These are phyloP conservation scores for Lamproptera curius DNA, from an alignment of 2,888 invertebrate species.

Conservation along the genomic window DNA sequence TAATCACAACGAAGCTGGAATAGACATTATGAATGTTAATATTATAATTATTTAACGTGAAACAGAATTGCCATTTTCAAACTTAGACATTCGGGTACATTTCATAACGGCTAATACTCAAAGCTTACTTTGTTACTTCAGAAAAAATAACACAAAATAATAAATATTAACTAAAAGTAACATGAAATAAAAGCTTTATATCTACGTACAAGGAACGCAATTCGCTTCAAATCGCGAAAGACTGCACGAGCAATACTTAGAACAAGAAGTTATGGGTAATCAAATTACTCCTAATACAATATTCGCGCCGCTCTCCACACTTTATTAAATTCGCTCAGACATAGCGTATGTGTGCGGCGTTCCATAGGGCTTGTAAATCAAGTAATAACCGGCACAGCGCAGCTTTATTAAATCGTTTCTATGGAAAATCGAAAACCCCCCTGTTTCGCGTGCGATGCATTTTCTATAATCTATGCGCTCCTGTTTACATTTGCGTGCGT, in stretches of 20 bases:
- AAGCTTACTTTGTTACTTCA: neutral
- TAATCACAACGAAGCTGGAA: too few relatives aligned
- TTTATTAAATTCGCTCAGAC: conserved; percentile 50
- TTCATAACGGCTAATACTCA: neutral
- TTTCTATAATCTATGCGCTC: conserved; percentile 24
- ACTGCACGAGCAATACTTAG: conserved; percentile 11
- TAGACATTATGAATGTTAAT: too few relatives aligned
- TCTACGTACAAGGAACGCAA: neutral
- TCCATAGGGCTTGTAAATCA: conserved; percentile 57
- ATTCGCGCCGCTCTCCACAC: conserved; percentile 39
- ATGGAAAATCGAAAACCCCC: conserved; percentile 36
- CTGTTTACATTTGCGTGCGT: neutral
- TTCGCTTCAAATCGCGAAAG: conserved; percentile 7
- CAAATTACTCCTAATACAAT: conserved; percentile 35
- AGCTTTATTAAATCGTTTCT: conserved; percentile 55
- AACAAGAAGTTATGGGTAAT: conserved; percentile 27
- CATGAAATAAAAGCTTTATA: neutral
- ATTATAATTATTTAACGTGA: too few relatives aligned
- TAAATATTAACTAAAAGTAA: neutral
- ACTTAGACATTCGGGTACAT: too few relatives aligned
- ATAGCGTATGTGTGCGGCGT: conserved; percentile 30
- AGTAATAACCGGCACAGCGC: conserved; percentile 45
- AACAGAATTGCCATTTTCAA: too few relatives aligned
- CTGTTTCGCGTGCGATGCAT: conserved; percentile 27
- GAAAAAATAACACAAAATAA: neutral